Conservation (phyloP, 2,797 vertebrate species). For the Huso huso region DNA sequence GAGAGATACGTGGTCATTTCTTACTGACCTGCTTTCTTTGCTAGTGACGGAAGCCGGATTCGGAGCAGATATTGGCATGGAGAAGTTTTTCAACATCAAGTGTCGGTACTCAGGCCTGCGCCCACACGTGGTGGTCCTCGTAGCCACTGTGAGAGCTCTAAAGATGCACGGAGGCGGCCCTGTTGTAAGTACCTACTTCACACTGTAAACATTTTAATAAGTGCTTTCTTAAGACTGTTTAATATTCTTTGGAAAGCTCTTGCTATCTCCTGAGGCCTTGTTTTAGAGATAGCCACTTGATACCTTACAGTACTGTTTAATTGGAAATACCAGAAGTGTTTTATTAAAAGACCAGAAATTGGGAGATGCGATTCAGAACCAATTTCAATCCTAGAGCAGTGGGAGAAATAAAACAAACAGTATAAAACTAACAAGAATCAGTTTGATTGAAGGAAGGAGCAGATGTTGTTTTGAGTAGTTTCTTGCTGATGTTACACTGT, state of each 20-base stretch:
- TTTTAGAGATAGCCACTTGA: not conserved
- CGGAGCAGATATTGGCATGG: conserved; percentile 98
- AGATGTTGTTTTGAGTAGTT: too few species aligned
- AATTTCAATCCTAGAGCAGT: too few species aligned
- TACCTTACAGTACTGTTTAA: not conserved
- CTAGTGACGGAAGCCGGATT: conserved; percentile 96
- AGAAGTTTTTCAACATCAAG: conserved; percentile 98
- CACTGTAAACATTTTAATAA: not conserved
- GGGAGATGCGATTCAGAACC: too few species aligned
- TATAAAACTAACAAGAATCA: too few species aligned
- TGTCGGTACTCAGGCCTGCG: conserved; percentile 87
- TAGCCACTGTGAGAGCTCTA: conserved; percentile 87
- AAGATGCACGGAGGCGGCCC: conserved; percentile 98
- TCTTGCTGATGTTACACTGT: too few species aligned
- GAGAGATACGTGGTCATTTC: not conserved
- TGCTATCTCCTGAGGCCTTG: not conserved
- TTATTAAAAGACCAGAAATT: not conserved
- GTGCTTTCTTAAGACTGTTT: not conserved
- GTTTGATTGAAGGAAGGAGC: too few species aligned
- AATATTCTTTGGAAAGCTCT: too few species aligned
- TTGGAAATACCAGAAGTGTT: not conserved
- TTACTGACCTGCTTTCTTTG: conserved; percentile 5
- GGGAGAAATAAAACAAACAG: too few species aligned
- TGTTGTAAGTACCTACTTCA: conserved; percentile 53
- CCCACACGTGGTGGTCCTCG: conserved; percentile 92